These are phyloP conservation scores for Tachina fera DNA, from an alignment of 2,888 invertebrate genomes.

Conservation along the genomic window DNA sequence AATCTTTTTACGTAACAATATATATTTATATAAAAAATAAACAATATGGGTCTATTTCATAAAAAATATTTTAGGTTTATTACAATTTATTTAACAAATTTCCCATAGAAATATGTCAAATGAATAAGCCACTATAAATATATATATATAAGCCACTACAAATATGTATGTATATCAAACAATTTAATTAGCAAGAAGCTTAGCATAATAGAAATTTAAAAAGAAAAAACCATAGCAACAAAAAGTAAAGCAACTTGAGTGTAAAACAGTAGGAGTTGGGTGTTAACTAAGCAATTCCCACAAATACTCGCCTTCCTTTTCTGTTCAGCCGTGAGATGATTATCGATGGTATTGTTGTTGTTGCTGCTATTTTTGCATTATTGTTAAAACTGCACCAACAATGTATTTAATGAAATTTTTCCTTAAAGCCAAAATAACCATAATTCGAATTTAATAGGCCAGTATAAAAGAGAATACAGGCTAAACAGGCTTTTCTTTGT, in stretches of 20 bases:
- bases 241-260: conserved; percentile 2
- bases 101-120: too few species aligned
- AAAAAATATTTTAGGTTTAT: too few species aligned
- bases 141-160: too few species aligned
- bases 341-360: not conserved
- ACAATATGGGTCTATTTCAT: too few species aligned
- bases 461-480: conserved; percentile 3
- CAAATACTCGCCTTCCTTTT: conserved; percentile 63
- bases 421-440: conserved; percentile 60
- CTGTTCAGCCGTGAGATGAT: conserved; percentile 37
- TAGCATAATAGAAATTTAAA: not conserved
- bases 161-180: conserved; percentile 9
- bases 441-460: conserved; percentile 67
- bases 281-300: conserved; percentile 69
- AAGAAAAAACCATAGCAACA: not conserved
- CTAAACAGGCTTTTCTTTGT: not conserved
- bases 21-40: too few species aligned
- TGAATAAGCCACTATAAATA: too few species aligned
- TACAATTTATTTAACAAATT: too few species aligned
- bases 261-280: conserved; percentile 68
- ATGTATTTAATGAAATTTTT: conserved; percentile 56
- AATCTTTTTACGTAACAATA: too few species aligned
- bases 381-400: conserved; percentile 22
- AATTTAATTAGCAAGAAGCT: conserved; percentile 15
- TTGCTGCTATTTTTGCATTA: not conserved